phyloP scores from a whole-genome alignment of 1,140 invertebrate species.

The Sarcophaga peregrina region DNA sequence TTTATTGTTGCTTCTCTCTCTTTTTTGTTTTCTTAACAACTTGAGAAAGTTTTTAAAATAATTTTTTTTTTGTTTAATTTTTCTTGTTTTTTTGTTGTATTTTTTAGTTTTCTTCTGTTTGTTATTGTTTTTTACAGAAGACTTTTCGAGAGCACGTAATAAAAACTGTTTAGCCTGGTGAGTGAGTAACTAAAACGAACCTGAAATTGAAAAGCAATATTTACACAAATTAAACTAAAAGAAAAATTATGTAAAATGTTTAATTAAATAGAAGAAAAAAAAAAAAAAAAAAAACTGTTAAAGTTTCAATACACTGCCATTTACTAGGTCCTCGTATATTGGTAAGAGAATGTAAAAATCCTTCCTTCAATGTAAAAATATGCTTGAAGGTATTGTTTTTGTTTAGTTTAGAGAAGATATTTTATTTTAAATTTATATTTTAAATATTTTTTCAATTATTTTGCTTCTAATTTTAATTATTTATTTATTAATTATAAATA shows the following conservation, averaged over 20 bases:
- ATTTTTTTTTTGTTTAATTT: background rate
- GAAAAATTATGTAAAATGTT: background rate
- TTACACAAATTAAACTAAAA: background rate
- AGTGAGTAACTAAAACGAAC: background rate
- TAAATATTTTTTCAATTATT: too few species aligned
- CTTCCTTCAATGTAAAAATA: too few species aligned
- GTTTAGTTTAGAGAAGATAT: too few species aligned
- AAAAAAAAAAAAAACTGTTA: background rate
- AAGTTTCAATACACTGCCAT: too few species aligned
- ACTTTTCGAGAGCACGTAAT: conserved; percentile 25
- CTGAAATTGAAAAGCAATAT: background rate
- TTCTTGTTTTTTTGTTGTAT: background rate
- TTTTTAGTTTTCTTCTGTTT: too few species aligned
- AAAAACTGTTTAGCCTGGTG: conserved; percentile 22
- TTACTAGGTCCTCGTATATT: too few species aligned
- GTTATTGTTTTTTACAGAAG: background rate
- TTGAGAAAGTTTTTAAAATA: background rate
- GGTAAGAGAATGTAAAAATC: too few species aligned
- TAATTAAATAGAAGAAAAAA: background rate
- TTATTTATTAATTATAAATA: too few species aligned
- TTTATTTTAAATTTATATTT: too few species aligned
- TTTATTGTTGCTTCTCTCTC: background rate
- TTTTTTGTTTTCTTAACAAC: conserved; percentile 3
- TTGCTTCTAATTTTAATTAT: too few species aligned
- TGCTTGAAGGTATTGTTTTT: too few species aligned